phyloP scores from a whole-genome alignment of 2,797 vertebrate species.

The Muraenolepis orangiensis region DNA sequence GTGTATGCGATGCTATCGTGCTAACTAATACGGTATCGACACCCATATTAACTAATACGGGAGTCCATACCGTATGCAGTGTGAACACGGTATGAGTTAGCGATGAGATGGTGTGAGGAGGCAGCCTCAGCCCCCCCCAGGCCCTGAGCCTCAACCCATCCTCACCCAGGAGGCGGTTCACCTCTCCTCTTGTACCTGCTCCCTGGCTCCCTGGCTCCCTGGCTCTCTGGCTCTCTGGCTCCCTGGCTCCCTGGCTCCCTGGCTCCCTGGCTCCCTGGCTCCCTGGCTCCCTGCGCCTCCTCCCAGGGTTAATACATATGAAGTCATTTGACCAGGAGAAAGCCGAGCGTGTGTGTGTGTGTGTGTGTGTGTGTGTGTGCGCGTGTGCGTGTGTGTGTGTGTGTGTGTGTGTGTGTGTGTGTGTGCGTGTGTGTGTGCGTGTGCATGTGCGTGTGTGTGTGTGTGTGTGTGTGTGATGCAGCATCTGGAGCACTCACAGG shows the following conservation, averaged over 20 bases:
- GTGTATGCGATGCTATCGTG: too few species aligned
- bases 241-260: conserved; percentile 48
- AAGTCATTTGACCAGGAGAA: conserved; percentile 81
- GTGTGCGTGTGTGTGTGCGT: conserved; percentile 67
- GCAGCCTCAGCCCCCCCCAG: conserved; percentile 70
- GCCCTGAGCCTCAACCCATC: conserved; percentile 71
- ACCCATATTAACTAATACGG: too few species aligned
- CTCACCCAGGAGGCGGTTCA: conserved; percentile 51
- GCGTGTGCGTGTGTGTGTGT: conserved; percentile 58
- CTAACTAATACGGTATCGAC: too few species aligned
- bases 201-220: conserved; percentile 46
- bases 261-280: conserved; percentile 49
- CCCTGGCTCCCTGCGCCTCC: conserved; percentile 50
- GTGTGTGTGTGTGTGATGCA: conserved; percentile 66
- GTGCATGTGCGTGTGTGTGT: conserved; percentile 60
- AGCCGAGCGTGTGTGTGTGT: conserved; percentile 58
- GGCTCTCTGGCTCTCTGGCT: conserved; percentile 51
- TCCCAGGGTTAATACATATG: conserved; percentile 76
- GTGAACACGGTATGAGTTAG: too few species aligned
- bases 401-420: conserved; percentile 60
- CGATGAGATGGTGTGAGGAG: too few species aligned
- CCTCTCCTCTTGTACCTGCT: conserved; percentile 65
- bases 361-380: conserved; percentile 66
- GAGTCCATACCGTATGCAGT: too few species aligned
- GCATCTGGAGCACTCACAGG: conserved; percentile 69